phyloP scores from a whole-genome alignment of 2,888 invertebrate genomes.

The Epicampocera succincta region DNA sequence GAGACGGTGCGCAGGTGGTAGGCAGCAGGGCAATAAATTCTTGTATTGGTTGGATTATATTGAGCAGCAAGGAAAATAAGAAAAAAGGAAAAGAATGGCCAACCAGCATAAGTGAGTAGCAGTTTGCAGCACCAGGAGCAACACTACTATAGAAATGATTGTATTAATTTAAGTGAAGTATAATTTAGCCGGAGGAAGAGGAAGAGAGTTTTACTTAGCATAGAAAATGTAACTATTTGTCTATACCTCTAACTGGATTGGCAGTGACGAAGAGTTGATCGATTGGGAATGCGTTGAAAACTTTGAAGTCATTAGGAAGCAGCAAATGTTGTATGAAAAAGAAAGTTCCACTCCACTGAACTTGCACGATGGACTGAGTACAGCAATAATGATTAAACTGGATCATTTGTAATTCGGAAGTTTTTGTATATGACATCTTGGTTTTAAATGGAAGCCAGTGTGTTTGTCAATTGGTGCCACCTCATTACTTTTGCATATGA shows the following conservation, averaged over 20 bases:
- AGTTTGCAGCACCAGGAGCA: conserved; percentile 18
- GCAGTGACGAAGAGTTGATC: background rate
- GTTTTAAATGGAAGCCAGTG: no score
- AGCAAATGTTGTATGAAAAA: no score
- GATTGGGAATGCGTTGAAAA: conserved; percentile 4
- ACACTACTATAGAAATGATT: conserved; percentile 42
- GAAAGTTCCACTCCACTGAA: no score
- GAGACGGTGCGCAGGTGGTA: conserved; percentile 61
- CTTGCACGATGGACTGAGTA: no score
- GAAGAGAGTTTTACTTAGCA: conserved; percentile 43
- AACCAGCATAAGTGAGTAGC: conserved; percentile 38
- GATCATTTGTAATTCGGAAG: no score
- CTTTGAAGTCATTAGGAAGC: no score
- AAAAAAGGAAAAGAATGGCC: background rate
- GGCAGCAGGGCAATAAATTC: conserved; percentile 65
- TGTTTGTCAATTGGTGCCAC: no score
- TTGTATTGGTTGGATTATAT: conserved; percentile 52
- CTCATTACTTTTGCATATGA: no score
- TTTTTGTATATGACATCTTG: no score
- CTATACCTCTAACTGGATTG: conserved; percentile 50
- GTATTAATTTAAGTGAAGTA: conserved; percentile 46
- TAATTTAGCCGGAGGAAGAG: conserved; percentile 48
- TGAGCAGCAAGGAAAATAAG: background rate
- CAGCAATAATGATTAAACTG: no score
- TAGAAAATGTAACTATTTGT: conserved; percentile 56